These are phyloP conservation scores for Bombyx mandarina DNA, from an alignment of 1,140 invertebrate genomes.

Conservation along the genomic window DNA sequence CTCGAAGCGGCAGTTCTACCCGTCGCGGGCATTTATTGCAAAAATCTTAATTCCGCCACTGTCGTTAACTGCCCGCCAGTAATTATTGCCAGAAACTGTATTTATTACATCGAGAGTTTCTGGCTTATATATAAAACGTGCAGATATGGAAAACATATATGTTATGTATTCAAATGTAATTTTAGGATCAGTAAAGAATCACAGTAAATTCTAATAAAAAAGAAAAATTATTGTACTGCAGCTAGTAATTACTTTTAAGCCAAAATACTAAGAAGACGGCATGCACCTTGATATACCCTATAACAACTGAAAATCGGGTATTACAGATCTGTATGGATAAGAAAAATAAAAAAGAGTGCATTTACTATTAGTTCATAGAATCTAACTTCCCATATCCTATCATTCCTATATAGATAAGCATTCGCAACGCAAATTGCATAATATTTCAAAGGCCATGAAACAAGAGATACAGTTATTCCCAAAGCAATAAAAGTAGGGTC, in stretches of 20 bases:
- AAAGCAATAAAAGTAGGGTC: constrained; percentile 59
- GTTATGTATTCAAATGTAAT: too few species aligned
- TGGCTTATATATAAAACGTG: too few species aligned
- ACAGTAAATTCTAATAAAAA: too few species aligned
- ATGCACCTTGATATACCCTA: too few species aligned
- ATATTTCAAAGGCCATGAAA: constrained; percentile 23
- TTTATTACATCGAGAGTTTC: constrained; percentile 46
- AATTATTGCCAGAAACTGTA: constrained; percentile 61
- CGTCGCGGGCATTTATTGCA: constrained; percentile 58
- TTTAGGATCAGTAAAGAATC: too few species aligned
- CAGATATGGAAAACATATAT: too few species aligned
- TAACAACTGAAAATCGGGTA: too few species aligned
- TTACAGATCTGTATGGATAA: too few species aligned
- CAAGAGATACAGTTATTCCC: constrained; percentile 51
- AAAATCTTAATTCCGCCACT: constrained; percentile 67
- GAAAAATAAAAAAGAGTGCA: too few species aligned
- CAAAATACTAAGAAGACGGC: too few species aligned
- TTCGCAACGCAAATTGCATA: neutral
- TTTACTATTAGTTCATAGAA: constrained; percentile 3
- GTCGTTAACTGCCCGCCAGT: constrained; percentile 63
- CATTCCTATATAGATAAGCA: neutral
- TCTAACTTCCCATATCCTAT: constrained; percentile 1
- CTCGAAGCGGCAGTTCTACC: constrained; percentile 49
- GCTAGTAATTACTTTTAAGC: too few species aligned
- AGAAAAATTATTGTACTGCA: too few species aligned